Conservation (phyloP, 2,888 invertebrate genomes). For the Caenorhabditis sp. region DNA sequence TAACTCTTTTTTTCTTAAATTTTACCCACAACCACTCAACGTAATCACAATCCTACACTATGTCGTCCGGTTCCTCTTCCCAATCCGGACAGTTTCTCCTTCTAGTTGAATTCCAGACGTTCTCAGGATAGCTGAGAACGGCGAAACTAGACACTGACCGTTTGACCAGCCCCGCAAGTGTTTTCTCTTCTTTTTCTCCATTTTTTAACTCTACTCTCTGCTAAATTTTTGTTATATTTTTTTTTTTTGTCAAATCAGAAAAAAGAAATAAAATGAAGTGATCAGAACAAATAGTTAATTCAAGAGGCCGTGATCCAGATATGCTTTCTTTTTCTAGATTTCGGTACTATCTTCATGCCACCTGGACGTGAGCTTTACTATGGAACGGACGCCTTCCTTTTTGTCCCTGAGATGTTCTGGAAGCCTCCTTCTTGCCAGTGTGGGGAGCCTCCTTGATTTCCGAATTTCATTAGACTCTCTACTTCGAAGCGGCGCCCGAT, state of each 20-base stretch:
- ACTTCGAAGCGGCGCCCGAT: too few relatives aligned
- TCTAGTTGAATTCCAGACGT: slow-evolving; percentile 34
- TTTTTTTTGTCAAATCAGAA: slow-evolving; percentile 23
- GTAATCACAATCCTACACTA: slow-evolving; percentile 7
- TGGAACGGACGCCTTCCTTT: too few relatives aligned
- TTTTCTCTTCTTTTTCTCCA: slow-evolving; percentile 6
- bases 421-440: too few relatives aligned
- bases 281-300: too few relatives aligned
- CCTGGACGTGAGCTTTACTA: too few relatives aligned
- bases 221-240: slow-evolving; percentile 18
- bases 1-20: neutral
- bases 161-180: slow-evolving; percentile 16
- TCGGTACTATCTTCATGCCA: too few relatives aligned
- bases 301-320: too few relatives aligned
- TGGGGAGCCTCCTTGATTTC: too few relatives aligned
- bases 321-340: too few relatives aligned
- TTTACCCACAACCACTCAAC: slow-evolving; percentile 16
- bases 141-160: slow-evolving; percentile 19
- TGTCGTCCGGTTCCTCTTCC: slow-evolving; percentile 6
- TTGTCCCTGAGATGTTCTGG: too few relatives aligned
- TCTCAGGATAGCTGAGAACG: slow-evolving; percentile 47
- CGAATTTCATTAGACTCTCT: too few relatives aligned
- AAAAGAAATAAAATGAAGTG: too few relatives aligned
- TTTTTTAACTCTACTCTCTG: slow-evolving; percentile 27
- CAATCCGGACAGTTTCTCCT: slow-evolving; percentile 5